Conservation (phyloP, 2,797 vertebrate genomes). For the Pseudotriccus pelzelni region DNA sequence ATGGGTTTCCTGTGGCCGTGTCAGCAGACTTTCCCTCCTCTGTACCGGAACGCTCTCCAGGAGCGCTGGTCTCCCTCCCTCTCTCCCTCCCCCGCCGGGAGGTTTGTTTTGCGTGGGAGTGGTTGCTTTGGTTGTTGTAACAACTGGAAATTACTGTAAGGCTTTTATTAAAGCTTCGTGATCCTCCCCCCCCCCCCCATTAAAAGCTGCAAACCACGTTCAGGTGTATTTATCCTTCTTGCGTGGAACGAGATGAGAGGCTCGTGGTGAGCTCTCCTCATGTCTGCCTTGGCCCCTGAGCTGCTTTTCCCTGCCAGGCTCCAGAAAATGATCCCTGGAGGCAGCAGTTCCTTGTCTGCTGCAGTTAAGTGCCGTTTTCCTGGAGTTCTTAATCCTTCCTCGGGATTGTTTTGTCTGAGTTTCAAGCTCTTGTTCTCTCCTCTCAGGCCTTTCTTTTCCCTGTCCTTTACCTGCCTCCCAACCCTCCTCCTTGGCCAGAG, state of each 20-base stretch:
- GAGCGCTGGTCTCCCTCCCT: not conserved
- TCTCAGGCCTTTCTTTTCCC: not conserved
- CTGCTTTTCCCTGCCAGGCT: slow-evolving; percentile 1
- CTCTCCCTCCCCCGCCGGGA: not conserved
- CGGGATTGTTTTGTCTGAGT: slow-evolving; percentile 23
- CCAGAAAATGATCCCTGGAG: slow-evolving; percentile 20
- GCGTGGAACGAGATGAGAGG: slow-evolving; percentile 30
- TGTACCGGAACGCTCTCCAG: not conserved
- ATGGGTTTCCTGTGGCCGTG: not conserved
- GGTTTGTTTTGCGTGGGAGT: not conserved
- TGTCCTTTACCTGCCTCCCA: not conserved
- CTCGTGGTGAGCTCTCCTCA: not conserved
- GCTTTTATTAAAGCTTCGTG: not conserved
- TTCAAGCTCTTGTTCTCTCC: not conserved
- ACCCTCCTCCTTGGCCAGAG: not conserved
- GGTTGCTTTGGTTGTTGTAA: not conserved
- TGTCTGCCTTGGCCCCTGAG: not conserved
- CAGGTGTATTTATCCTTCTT: slow-evolving; percentile 34
- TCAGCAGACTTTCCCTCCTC: not conserved
- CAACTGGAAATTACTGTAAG: not conserved
- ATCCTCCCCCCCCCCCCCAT: not conserved
- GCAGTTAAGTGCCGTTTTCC: not conserved
- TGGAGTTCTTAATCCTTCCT: not conserved
- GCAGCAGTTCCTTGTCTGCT: slow-evolving; percentile 11
- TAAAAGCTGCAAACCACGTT: not conserved